phyloP scores from a whole-genome alignment of 92 coral and sea anemone species.

The Porites lobata region DNA sequence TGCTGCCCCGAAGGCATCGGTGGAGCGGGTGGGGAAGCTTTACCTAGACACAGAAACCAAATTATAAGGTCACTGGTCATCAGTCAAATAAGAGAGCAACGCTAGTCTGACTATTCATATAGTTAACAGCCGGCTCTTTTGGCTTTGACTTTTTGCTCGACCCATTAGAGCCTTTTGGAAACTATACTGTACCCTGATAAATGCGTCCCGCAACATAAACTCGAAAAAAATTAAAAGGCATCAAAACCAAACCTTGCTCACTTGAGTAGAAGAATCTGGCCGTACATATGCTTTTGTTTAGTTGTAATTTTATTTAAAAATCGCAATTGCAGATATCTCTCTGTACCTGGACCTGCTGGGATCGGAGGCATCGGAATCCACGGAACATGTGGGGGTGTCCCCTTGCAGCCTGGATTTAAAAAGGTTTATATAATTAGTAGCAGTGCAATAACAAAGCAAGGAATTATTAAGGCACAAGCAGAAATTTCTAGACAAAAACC shows the following conservation, averaged over 20 bases:
- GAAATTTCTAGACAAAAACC: not conserved
- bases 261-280: too few relatives aligned
- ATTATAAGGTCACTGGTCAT: not conserved
- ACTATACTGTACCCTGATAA: too few relatives aligned
- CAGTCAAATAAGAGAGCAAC: not conserved
- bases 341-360: slow-evolving; percentile 30
- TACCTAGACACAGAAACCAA: not conserved
- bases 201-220: too few relatives aligned
- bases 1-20: not conserved
- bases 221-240: too few relatives aligned
- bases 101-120: too few relatives aligned
- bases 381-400: slow-evolving; percentile 43
- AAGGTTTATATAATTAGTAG: not conserved
- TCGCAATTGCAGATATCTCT: not conserved
- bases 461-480: not conserved
- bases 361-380: slow-evolving; percentile 35
- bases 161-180: too few relatives aligned
- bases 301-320: too few relatives aligned
- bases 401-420: slow-evolving; percentile 14
- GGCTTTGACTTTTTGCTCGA: too few relatives aligned
- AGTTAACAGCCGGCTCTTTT: too few relatives aligned
- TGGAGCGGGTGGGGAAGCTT: not conserved
- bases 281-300: too few relatives aligned
- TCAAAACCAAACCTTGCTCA: too few relatives aligned
- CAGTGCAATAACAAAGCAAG: not conserved